A percentile compares a stretch with the other conserved stretches of the same genome.
These are phyloP conservation scores for Thinocorus orbignyianus DNA, from an alignment of 2,113 vertebrate genomes.

Conservation along the genomic window DNA sequence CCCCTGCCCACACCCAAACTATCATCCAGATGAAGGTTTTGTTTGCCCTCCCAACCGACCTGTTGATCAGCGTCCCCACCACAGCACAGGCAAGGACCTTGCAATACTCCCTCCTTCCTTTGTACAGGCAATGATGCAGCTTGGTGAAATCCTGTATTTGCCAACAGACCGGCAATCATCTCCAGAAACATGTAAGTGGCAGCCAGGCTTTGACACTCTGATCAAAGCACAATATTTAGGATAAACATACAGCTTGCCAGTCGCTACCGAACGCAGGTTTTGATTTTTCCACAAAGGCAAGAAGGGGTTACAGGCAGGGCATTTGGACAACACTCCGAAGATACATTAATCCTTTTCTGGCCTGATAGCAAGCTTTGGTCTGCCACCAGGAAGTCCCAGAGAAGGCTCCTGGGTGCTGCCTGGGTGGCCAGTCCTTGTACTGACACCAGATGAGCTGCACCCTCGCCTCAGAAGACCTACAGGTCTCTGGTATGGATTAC, in stretches of 20 bases:
- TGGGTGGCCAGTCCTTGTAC: neutral
- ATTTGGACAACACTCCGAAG: neutral
- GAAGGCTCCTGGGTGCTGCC: neutral
- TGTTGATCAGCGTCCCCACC: neutral
- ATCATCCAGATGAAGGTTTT: neutral
- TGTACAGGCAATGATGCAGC: rapidly evolving
- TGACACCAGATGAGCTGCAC: neutral
- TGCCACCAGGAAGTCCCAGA: neutral
- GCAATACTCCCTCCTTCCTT: neutral
- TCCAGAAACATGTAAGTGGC: too few species aligned
- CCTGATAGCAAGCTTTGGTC: neutral
- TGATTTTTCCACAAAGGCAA: neutral
- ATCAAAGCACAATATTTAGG: neutral
- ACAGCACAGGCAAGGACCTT: neutral
- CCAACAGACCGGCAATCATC: neutral
- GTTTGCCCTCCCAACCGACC: neutral
- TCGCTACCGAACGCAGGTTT: neutral
- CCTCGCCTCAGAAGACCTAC: neutral
- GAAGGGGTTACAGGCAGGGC: neutral
- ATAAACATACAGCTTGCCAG: neutral
- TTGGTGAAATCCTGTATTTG: neutral
- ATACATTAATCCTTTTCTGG: neutral
- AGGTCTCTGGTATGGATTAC: neutral
- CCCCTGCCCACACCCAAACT: too few species aligned
- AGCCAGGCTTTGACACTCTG: neutral